Evolutionary conservation across 1,140 invertebrate species (phyloP).

Genomic region (Reticulitermes speratus): DNA sequence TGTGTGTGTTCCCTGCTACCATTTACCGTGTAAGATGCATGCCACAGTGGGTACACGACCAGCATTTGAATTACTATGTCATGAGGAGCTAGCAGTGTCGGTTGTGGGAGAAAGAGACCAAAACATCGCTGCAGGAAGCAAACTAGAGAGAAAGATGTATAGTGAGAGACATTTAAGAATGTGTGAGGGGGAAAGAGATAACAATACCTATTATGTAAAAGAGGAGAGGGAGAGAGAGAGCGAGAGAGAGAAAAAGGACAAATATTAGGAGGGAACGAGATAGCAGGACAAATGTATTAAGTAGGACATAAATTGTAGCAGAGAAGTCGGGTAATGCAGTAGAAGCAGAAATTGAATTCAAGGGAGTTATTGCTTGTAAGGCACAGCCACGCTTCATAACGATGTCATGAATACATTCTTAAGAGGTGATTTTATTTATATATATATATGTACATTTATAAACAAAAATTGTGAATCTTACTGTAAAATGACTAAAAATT

Average conservation of each 20-base stretch:
- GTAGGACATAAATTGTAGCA: conserved; percentile 22
- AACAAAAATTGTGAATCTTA: too few species aligned
- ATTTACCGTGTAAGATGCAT: conserved; percentile 23
- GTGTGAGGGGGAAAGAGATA: background rate
- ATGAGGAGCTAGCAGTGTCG: background rate
- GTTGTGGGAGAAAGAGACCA: background rate
- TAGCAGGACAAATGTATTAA: conserved; percentile 23
- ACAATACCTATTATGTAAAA: background rate
- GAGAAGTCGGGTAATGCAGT: conserved; percentile 20
- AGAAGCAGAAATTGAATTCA: conserved; percentile 24
- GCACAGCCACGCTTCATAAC: background rate
- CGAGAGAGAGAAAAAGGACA: background rate
- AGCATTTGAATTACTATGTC: conserved; percentile 23
- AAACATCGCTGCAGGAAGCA: background rate
- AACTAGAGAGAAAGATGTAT: background rate
- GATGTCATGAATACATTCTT: too few species aligned
- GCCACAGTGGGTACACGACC: conserved; percentile 1
- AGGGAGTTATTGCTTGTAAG: background rate
- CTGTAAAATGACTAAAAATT: too few species aligned
- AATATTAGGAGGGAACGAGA: background rate
- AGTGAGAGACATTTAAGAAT: background rate
- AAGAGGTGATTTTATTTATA: too few species aligned
- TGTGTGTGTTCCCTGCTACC: background rate
- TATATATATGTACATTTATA: too few species aligned
- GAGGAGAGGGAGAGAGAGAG: background rate